Base-by-base conservation (phyloP, 2,113 vertebrate genomes). In the Bubalus kerabau region DNA sequence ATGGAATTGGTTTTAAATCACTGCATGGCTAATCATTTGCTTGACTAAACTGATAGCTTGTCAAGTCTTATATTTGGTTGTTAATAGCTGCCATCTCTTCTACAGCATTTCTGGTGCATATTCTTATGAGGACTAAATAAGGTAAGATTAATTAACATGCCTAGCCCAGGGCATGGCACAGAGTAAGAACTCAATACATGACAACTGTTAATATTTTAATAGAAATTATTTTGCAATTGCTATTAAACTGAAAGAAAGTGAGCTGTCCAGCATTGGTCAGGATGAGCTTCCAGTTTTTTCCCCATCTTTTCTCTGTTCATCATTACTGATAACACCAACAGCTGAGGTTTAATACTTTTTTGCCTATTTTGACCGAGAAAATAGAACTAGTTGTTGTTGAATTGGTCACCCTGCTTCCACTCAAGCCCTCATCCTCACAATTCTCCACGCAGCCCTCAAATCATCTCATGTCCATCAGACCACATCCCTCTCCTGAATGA, bases 1-100 rank as follows among this genome's bases (percentile, higher is more conserved):
- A 83, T 46, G 50, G 88, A 94, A 95, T 94, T 87, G 30, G 91
- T 90, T 97, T 96, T 86, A 98, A 97, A 93, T 96, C 82, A 90
- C 78, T 81, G 56, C 78, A 82, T 28, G 50, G 82, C 78, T 96
- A 94, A 97, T 96, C 93, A 93, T 92, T 97, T 93, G 94, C 95
- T 91, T 94, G 91, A 93, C 93, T 74, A 97, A 94, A 95, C 15
- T 91, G 88, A 98, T 84, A 90, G 87, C 83, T 95, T 96, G 91
- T 97, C 93, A 96, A 82, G 86, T 96, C 67, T 95, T 95, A 40
- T 36, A 97, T 96, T 93, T 96, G 82, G 32, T 95, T 97, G 95
- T 95, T 96, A 95, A 82, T 87, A 95, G 86, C 87, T 86, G 87
- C 59, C 87, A 89, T 84, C 80, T 96, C 88, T 92, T 92, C 83